Evolutionary conservation across 2,797 vertebrate species (phyloP).

Genomic region (Sandelia bainsii): DNA sequence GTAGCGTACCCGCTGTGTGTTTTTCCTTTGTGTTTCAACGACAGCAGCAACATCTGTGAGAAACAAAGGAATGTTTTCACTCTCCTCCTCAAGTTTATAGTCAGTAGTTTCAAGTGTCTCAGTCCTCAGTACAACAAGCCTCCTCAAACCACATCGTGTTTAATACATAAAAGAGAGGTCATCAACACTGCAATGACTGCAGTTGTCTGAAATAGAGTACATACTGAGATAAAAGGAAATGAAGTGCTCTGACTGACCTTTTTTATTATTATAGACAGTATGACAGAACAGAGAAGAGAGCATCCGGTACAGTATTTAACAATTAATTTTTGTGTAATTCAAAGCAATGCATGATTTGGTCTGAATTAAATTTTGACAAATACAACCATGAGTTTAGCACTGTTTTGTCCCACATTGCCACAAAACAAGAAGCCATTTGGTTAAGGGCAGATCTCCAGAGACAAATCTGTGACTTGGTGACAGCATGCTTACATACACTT

Average conservation of each 20-base stretch:
- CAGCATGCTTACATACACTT: conserved; percentile 81
- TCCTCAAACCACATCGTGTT: conserved; percentile 57
- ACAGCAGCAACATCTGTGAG: conserved; percentile 43
- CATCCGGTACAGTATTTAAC: neutral
- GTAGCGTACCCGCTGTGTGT: conserved; percentile 47
- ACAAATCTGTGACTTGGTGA: conserved; percentile 79
- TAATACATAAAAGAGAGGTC: conserved; percentile 48
- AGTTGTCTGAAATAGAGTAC: conserved; percentile 23
- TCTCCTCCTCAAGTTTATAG: conserved; percentile 58
- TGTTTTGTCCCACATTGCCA: conserved; percentile 61
- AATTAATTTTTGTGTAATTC: neutral
- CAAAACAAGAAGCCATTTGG: conserved; percentile 65
- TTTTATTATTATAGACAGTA: conserved; percentile 1
- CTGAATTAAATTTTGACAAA: conserved; percentile 8
- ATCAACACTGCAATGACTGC: conserved; percentile 40
- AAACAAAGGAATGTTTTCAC: conserved; percentile 78
- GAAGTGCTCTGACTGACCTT: neutral
- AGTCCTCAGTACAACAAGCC: conserved; percentile 61
- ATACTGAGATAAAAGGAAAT: conserved; percentile 26
- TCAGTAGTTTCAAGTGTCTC: conserved; percentile 66
- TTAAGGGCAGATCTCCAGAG: conserved; percentile 75
- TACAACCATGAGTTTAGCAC: conserved; percentile 2
- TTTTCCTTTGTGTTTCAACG: conserved; percentile 47
- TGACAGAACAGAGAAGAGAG: neutral
- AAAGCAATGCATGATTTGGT: neutral